Evolutionary conservation across 2,797 vertebrate genomes (phyloP), one percentile per base, ranked within the genome.

Genomic region (Balearica regulorum): DNA sequence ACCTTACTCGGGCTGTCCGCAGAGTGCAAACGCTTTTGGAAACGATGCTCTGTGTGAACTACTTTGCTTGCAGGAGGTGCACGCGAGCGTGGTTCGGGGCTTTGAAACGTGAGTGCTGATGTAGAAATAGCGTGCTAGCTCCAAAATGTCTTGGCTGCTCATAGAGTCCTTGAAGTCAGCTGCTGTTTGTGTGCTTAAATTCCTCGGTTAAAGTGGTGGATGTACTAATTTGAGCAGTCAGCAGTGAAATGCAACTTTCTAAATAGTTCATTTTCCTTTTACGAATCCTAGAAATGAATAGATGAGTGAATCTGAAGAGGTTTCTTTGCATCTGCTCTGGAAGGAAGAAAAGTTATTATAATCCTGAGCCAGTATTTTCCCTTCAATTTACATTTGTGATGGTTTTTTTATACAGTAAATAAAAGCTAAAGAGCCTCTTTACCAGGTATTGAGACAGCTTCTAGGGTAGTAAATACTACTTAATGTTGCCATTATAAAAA

Each of bases 1-100:
- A 9, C 8, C 9, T 22, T 12, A 0, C 5, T 46, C 0, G 0
- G 15, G 13, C 11, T 64, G 79, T 48, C 58, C 31, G 3, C 12
- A 1, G 18, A 5, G 44, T 5, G 19, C n/a, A 3, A 10, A 28
- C 2, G 0, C 17, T 57, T 82, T 46, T 16, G 71, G 64, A 4
- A 26, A 2, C 1, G 11, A 10, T 35, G 2, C 28, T 71, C 20
- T 10, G 0, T 7, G 24, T 51, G 46, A 39, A 3, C 17, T 31
- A 11, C 39, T 43, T 6, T 17, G n/a, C n/a, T 43, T 26, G 64
- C 3, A 10, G 87, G 69, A 66, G 69, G 16, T 31, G 25, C 6
- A 1, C 5, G 66, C 4, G 15, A 11, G 57, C 51, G 39, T 13
- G 64, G 11, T 17, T 25, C 3, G 18, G 86, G 69, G 65, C 57